Evolutionary conservation across 2,888 invertebrate genomes (phyloP), one percentile per base, ranked within the genome.

Genomic region (Lasioglossum leucozonium): DNA sequence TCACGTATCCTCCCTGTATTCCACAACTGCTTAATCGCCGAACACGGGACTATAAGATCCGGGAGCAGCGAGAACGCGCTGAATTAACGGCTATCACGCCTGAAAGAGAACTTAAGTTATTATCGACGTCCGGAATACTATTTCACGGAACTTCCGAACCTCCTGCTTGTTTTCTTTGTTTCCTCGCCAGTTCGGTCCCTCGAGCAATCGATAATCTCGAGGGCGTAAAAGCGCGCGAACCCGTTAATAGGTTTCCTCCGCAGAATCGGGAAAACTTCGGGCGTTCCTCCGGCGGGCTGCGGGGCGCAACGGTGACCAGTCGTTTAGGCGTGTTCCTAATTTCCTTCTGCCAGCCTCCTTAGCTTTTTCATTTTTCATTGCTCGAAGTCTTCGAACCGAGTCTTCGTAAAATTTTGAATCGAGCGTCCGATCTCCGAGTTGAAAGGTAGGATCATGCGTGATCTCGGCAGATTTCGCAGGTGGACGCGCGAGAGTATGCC

Each of bases 241-340:
- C 77, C 77, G 82, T 77, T 86, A 85, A 86, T 85, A 77, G 79
- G 76, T 79, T 85, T 85, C 77, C 82, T 62, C 72, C 62, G 37
- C 47, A 72, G 71, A 77, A 71, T 74, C 82, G n/a, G 16, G 26
- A 26, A 18, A 65, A n/a, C 34, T 42, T n/a, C n/a, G 55, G 55
- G n/a, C 11, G 55, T 55, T 55, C n/a, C n/a, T 55, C 11, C 4
- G n/a, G n/a, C 55, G n/a, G 55, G 11, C 55, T 55, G 55, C 55
- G 55, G 4, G 55, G n/a, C 55, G 26, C n/a, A 55, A 55, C 51
- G 22, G 22, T 51, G 22, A 51, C 22, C 26, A 55, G 55, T 11
- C n/a, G 11, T 55, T n/a, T 55, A 55, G 55, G n/a, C 55, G n/a
- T 55, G 55, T 55, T n/a, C 55, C 55, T 55, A 55, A 55, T 55